Evolutionary conservation across 1,140 invertebrate species (phyloP).

Genomic region (Eurosta solidaginis): DNA sequence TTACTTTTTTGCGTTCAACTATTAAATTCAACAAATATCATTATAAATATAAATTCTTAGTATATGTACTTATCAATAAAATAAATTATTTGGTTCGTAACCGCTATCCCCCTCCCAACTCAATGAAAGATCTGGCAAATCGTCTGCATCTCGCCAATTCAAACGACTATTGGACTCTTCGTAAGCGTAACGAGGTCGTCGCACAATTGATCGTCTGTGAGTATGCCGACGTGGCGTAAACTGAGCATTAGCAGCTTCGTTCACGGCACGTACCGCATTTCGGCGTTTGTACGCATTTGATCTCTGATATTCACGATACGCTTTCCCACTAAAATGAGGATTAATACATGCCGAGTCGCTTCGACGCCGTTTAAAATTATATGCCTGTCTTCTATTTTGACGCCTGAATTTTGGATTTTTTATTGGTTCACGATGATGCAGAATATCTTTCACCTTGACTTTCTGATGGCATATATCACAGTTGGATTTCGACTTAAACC

Average conservation of each 20-base stretch:
- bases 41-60: not conserved
- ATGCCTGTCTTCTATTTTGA: not conserved
- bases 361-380: not conserved
- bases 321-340: too few relatives aligned
- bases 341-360: not conserved
- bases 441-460: not conserved
- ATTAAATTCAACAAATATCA: too few relatives aligned
- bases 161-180: not conserved
- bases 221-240: not conserved
- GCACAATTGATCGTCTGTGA: not conserved
- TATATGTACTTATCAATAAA: not conserved
- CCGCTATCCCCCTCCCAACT: not conserved
- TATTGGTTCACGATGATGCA: not conserved
- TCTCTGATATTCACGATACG: too few relatives aligned
- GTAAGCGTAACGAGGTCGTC: not conserved
- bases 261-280: too few relatives aligned
- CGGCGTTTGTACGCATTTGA: not conserved
- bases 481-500: not conserved
- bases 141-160: not conserved
- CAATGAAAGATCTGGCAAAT: not conserved
- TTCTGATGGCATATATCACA: constrained; percentile 4
- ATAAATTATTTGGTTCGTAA: not conserved
- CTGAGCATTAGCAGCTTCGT: too few relatives aligned
- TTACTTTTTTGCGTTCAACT: too few relatives aligned
- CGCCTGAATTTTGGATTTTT: not conserved